Percentiles rank a stretch among this genome's conserved stretches.
Conservation (phyloP, 2,797 vertebrate genomes). For the Pseudotriccus pelzelni region DNA sequence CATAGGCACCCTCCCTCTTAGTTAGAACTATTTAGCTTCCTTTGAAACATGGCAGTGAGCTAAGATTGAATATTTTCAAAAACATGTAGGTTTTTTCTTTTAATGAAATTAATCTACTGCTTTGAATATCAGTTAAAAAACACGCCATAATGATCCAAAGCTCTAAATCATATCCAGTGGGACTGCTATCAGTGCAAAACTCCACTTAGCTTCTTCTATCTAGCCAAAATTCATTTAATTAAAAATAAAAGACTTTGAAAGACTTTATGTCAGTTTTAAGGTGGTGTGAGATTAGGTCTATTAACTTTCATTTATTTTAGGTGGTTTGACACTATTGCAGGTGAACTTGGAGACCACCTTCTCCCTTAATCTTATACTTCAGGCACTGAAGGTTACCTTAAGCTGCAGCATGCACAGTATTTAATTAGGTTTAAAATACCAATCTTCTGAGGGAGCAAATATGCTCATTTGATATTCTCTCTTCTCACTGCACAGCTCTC, state of each 20-base stretch:
- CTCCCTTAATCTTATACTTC: not conserved
- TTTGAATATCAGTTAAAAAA: not conserved
- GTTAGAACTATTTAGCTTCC: not conserved
- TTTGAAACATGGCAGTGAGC: not conserved
- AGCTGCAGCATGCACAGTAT: not conserved
- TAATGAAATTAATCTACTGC: not conserved
- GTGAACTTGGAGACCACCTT: not conserved
- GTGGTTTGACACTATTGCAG: not conserved
- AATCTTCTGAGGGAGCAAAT: not conserved
- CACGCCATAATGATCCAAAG: not conserved
- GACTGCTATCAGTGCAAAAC: not conserved
- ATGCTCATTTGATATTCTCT: not conserved
- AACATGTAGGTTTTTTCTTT: rapidly evolving
- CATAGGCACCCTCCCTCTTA: not conserved
- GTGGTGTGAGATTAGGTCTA: not conserved
- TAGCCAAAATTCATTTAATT: not conserved
- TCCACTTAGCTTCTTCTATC: not conserved
- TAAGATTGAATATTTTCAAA: not conserved
- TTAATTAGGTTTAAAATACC: not conserved
- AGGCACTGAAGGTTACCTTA: not conserved
- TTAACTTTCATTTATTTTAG: not conserved
- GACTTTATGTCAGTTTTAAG: not conserved
- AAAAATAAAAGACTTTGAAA: not conserved
- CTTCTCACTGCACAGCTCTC: not conserved
- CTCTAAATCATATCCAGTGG: not conserved